phyloP scores from a whole-genome alignment of 2,797 vertebrate genomes.

The Esox lucius region DNA sequence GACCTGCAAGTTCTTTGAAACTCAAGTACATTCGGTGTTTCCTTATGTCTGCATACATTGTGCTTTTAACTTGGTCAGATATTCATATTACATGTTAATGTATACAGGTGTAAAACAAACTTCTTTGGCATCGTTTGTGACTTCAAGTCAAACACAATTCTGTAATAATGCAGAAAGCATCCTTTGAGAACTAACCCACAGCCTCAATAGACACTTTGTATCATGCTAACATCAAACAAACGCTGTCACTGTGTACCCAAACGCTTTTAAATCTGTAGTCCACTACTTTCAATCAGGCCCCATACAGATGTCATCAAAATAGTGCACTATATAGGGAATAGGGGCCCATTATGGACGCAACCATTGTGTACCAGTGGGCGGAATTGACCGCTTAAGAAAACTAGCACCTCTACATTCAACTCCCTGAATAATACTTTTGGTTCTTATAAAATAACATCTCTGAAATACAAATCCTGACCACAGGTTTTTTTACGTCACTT shows the following conservation, averaged over 20 bases:
- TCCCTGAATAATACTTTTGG: no score
- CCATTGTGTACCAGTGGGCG: not conserved
- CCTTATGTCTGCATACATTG: constrained; percentile 39
- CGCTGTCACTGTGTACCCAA: not conserved
- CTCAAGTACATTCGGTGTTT: constrained; percentile 8
- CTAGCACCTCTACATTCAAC: no score
- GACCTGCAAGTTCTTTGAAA: constrained; percentile 19
- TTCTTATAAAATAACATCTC: no score
- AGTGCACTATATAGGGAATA: not conserved
- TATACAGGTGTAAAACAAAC: constrained; percentile 70
- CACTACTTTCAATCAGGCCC: no score
- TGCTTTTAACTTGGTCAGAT: constrained; percentile 31
- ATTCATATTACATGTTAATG: constrained; percentile 16
- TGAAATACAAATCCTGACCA: no score
- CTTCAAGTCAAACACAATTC: constrained; percentile 73
- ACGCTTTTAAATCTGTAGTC: not conserved
- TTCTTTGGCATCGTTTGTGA: constrained; percentile 85
- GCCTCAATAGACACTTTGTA: not conserved
- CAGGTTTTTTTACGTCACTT: no score
- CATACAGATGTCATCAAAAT: not conserved
- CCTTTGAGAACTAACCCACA: constrained; percentile 14
- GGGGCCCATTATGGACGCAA: no score
- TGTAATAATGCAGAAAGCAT: constrained; percentile 37
- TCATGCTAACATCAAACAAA: not conserved
- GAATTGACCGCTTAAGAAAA: no score